Percentiles rank a stretch among this genome's conserved stretches.
Evolutionary conservation across 2,888 invertebrate genomes (phyloP).

Genomic region (Cataglyphis livida): DNA sequence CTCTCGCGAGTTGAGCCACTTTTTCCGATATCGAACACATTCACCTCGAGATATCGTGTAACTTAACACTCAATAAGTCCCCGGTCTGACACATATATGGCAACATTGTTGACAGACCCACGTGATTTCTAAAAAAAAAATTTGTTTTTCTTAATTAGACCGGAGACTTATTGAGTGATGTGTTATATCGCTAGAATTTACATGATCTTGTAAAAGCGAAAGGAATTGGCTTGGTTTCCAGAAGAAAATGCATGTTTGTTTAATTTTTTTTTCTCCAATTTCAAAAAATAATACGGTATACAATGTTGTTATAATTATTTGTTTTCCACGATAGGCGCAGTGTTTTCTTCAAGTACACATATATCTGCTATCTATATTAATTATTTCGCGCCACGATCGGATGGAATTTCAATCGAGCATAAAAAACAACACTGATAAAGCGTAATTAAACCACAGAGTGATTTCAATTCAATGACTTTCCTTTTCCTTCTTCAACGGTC

Average conservation of each 20-base stretch:
- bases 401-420: conserved; percentile 26
- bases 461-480: conserved; percentile 25
- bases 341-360: neutral
- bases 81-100: too few species aligned
- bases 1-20: conserved; percentile 63
- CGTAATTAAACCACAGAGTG: conserved; percentile 33
- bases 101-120: too few species aligned
- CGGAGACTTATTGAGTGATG: too few species aligned
- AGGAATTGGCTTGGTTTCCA: neutral
- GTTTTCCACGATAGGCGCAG: neutral
- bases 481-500: neutral
- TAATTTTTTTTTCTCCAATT: neutral
- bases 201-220: neutral
- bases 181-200: conserved; percentile 6
- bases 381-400: conserved; percentile 25
- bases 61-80: neutral
- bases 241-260: neutral
- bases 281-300: neutral
- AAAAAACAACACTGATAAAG: conserved; percentile 31
- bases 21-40: conserved; percentile 57
- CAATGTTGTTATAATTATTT: neutral
- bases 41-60: conserved; percentile 35
- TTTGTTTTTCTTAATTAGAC: too few species aligned
- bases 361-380: conserved; percentile 15
- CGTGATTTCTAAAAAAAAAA: too few species aligned